phyloP scores from a whole-genome alignment of 2,888 invertebrate species.

The Tenthredo scrophulariae region DNA sequence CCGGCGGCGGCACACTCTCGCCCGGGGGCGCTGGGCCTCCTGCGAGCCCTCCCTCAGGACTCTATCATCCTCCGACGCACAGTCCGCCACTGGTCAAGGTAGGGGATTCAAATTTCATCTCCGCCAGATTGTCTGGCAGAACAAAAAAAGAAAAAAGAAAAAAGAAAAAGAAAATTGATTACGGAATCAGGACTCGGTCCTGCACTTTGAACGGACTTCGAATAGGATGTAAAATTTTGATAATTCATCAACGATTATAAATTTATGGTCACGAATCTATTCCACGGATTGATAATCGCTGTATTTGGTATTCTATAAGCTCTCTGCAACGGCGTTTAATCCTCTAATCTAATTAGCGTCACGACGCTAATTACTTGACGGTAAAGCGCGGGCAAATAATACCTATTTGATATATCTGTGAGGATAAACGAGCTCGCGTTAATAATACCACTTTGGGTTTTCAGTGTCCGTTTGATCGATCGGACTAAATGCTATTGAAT shows the following conservation, averaged over 20 bases:
- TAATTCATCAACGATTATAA: background rate
- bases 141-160: background rate
- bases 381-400: slow-evolving; percentile 8
- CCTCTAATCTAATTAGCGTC: slow-evolving; percentile 21
- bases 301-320: background rate
- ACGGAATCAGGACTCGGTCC: background rate
- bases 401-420: background rate
- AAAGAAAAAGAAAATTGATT: background rate
- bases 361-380: slow-evolving; percentile 12
- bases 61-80: slow-evolving; percentile 72
- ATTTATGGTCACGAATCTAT: background rate
- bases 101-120: slow-evolving; percentile 50
- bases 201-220: background rate
- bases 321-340: slow-evolving; percentile 11
- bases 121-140: background rate
- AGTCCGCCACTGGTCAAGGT: slow-evolving; percentile 76
- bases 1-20: slow-evolving; percentile 75
- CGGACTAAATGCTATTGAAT: background rate
- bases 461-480: background rate
- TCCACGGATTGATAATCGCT: background rate
- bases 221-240: background rate
- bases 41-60: slow-evolving; percentile 74
- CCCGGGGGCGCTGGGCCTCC: slow-evolving; percentile 76
- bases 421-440: slow-evolving; percentile 9
- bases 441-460: slow-evolving; percentile 18